Conservation (phyloP, 1,140 invertebrate species). For the Calephelis nemesis region DNA sequence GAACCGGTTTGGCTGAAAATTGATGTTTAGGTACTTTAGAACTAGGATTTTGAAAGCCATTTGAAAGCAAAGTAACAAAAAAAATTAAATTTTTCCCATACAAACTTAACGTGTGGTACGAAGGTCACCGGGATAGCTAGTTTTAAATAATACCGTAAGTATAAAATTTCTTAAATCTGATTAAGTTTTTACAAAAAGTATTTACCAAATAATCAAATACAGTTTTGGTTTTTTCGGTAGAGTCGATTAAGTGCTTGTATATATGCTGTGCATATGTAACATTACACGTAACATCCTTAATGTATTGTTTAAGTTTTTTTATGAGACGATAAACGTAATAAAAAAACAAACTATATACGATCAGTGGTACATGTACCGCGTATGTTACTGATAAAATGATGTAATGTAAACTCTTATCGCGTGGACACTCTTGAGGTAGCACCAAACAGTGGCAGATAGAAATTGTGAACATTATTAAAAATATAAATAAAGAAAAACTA, state of each 20-base stretch:
- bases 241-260: slow-evolving; percentile 2
- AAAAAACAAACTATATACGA: neutral
- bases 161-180: too few species aligned
- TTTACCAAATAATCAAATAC: slow-evolving; percentile 10
- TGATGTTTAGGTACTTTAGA: too few species aligned
- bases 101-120: too few species aligned
- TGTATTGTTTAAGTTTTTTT: neutral
- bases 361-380: neutral
- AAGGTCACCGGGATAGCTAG: too few species aligned
- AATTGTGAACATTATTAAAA: neutral
- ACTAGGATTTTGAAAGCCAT: too few species aligned
- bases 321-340: neutral
- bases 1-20: too few species aligned
- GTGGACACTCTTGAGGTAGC: neutral
- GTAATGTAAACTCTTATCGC: too few species aligned
- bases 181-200: neutral
- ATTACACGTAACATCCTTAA: neutral
- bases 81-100: too few species aligned
- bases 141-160: too few species aligned
- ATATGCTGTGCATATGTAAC: neutral
- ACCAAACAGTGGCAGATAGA: neutral
- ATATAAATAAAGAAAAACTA: neutral
- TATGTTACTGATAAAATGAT: neutral
- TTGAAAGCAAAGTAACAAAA: too few species aligned
- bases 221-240: neutral